Percentiles rank a stretch among this genome's conserved stretches.
phyloP scores from a whole-genome alignment of 1,140 invertebrate species.

The Euura lappo region DNA sequence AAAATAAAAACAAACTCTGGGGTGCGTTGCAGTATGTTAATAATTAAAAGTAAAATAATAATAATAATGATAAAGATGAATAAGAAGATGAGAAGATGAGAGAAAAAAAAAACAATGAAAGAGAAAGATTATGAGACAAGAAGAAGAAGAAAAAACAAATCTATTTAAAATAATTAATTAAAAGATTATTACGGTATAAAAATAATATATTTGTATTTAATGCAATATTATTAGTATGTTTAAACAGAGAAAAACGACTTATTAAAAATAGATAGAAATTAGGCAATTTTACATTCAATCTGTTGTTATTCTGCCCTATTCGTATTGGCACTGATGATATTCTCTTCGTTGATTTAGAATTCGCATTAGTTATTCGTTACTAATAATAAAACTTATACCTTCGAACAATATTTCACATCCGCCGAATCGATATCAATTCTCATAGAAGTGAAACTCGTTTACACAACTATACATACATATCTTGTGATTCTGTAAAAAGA shows the following conservation, averaged over 20 bases:
- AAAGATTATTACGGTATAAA: slow-evolving; percentile 31
- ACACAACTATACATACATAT: slow-evolving; percentile 7
- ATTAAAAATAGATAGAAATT: slow-evolving; percentile 34
- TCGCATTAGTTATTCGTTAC: too few relatives aligned
- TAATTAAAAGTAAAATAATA: slow-evolving; percentile 8
- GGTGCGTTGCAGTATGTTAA: slow-evolving; percentile 13
- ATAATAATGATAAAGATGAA: slow-evolving; percentile 10
- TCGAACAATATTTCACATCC: background rate
- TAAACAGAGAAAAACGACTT: slow-evolving; percentile 43
- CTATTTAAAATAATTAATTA: slow-evolving; percentile 39
- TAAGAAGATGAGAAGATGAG: slow-evolving; percentile 9
- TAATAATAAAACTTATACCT: too few relatives aligned
- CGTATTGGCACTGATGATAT: slow-evolving; percentile 30
- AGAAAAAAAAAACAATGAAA: slow-evolving; percentile 4
- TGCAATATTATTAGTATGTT: slow-evolving; percentile 55
- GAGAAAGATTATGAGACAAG: slow-evolving; percentile 4
- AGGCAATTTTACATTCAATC: slow-evolving; percentile 13
- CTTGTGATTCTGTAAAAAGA: background rate
- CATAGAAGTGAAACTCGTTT: slow-evolving; percentile 8
- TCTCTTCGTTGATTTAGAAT: slow-evolving; percentile 16
- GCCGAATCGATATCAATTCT: slow-evolving; percentile 9
- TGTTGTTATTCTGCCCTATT: slow-evolving; percentile 38
- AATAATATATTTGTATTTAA: slow-evolving; percentile 53
- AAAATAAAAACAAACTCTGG: background rate
- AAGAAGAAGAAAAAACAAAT: slow-evolving; percentile 25